Base-by-base conservation (phyloP, 2,888 invertebrate genomes). In the Cataglyphis rosenhaueri region DNA sequence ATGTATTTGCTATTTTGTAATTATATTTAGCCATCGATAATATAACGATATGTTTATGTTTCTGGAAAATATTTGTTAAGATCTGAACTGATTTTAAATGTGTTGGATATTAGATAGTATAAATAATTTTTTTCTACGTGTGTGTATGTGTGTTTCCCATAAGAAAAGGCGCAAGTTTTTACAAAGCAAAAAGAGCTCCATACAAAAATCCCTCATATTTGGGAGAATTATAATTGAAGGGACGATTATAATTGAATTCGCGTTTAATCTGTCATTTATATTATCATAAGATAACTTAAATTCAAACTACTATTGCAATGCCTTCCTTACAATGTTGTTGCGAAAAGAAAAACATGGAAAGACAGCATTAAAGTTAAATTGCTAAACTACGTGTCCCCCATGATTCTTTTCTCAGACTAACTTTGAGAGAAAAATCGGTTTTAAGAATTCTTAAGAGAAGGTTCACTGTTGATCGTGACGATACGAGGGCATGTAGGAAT, bases 401-500 rank as follows among this genome's bases (percentile, higher is more conserved):
- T 32, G 21, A 59, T 21, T 44, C 44, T 59, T 32, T 44, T 57
- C 10, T 59, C 57, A 5, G 38, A 66, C 18, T 41, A 52, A 57
- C 68, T 76, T 76, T 9, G 5, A 12, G 44, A 68, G 21, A 68
- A 15, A 44, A 68, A 68, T 78, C 44, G 21, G 29, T 68, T 68
- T 68, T 57, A 68, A 32, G 21, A 44, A 32, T 78, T 78, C 35
- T 65, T 57, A 57, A 57, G 57, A 65, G 61, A n/a, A 66, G 48
- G 81, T 70, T 35, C 74, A 71, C 57, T 62, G 44, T 66, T 25
- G 78, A 75, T 85, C 61, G 12, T 41, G 73, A 57, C 29, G 61
- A 74, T 74, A 25, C 62, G 61, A 32, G 61, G 32, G 64, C 44
- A 59, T 66, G 64, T 62, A 62, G 82, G 64, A 82, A 85, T 81